A percentile compares a stretch with the other conserved stretches of the same genome.
phyloP scores from a whole-genome alignment of 1,140 invertebrate genomes.

The Macrostomum lignano region DNA sequence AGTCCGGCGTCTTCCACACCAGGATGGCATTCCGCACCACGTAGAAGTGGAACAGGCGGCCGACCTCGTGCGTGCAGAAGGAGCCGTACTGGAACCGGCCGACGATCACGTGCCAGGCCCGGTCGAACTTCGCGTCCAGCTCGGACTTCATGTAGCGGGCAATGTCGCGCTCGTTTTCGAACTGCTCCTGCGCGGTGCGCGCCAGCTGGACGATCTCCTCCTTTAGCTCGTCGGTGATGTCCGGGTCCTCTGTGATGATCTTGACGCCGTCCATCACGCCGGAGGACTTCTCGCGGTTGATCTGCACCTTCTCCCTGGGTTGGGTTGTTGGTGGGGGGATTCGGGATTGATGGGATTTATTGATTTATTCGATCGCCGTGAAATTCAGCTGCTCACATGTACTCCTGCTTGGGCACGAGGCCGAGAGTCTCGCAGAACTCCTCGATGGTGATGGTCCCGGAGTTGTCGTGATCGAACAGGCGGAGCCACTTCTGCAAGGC shows the following conservation, averaged over 20 bases:
- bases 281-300: neutral
- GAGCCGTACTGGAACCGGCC: neutral
- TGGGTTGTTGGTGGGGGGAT: neutral
- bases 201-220: neutral
- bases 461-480: neutral
- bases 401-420: neutral
- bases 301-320: neutral
- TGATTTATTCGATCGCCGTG: neutral
- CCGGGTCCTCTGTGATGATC: neutral
- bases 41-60: neutral
- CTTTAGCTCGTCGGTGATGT: neutral
- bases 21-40: neutral
- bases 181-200: neutral
- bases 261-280: neutral
- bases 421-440: conserved; percentile 2
- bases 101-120: neutral
- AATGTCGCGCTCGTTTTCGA: neutral
- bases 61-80: neutral
- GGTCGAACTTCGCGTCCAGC: neutral
- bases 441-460: neutral
- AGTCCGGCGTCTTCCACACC: neutral
- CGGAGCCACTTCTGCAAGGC: neutral
- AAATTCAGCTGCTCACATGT: conserved; percentile 1
- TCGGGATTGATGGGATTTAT: neutral
- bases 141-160: neutral